Evolutionary conservation across 2,888 invertebrate genomes (phyloP).

Genomic region (Icerya purchasi): DNA sequence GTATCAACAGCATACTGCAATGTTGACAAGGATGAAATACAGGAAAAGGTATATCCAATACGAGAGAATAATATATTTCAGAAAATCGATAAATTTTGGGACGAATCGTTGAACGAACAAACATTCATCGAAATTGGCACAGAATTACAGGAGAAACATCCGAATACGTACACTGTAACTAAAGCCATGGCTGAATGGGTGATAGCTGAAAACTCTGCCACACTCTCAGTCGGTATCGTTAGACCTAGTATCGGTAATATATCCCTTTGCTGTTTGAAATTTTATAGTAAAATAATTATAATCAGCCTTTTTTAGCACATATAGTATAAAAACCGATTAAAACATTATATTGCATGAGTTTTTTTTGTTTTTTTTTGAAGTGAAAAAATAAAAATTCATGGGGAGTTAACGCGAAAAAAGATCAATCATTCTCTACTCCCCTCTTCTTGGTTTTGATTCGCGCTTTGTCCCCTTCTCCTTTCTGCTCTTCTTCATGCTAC

Average conservation of each 20-base stretch:
- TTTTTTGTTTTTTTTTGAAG: background rate
- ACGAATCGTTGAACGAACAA: conserved; percentile 28
- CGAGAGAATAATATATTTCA: conserved; percentile 18
- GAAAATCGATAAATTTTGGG: conserved; percentile 28
- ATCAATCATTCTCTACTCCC: too few species aligned
- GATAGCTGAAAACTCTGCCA: conserved; percentile 33
- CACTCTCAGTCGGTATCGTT: conserved; percentile 41
- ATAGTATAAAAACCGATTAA: too few species aligned
- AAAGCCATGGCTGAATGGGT: conserved; percentile 47
- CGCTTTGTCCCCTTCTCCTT: too few species aligned
- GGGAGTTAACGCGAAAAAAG: too few species aligned
- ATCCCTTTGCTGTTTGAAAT: too few species aligned
- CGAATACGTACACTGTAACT: conserved; percentile 52
- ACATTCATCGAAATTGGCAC: conserved; percentile 28
- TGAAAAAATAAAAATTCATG: background rate
- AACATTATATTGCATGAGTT: background rate
- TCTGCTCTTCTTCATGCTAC: too few species aligned
- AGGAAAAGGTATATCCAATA: conserved; percentile 30
- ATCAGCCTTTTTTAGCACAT: too few species aligned
- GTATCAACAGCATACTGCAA: conserved; percentile 70
- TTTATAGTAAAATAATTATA: too few species aligned
- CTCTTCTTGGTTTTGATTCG: too few species aligned
- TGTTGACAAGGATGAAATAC: conserved; percentile 29
- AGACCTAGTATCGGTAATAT: conserved; percentile 38
- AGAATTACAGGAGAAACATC: conserved; percentile 27